Conservation (phyloP, 2,113 vertebrate species). For the Colossoma macropomum region DNA sequence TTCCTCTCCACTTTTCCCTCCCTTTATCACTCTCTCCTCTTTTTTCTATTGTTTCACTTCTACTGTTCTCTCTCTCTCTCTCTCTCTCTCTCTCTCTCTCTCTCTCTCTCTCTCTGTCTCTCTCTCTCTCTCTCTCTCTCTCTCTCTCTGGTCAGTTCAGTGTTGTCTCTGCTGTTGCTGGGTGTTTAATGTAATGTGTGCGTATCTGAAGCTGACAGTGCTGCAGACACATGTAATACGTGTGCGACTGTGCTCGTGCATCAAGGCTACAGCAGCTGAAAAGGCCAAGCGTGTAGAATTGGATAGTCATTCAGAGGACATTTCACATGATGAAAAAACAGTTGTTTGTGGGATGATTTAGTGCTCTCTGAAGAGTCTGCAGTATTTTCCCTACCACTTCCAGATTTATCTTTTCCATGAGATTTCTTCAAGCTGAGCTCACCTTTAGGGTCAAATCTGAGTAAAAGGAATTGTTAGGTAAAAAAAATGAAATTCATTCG, state of each 20-base stretch:
- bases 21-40: neutral
- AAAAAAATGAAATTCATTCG: neutral
- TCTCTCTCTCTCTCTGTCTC: neutral
- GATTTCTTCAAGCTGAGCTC: neutral
- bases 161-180: neutral
- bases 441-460: neutral
- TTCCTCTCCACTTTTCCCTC: neutral
- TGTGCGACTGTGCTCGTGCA: constrained; percentile 16
- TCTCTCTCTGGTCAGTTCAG: neutral
- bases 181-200: constrained; percentile 58
- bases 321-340: constrained; percentile 14
- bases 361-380: constrained; percentile 30
- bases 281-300: constrained; percentile 36
- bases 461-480: neutral
- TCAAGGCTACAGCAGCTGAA: constrained; percentile 33
- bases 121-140: neutral
- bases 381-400: constrained; percentile 5
- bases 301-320: constrained; percentile 25
- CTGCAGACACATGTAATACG: constrained; percentile 19
- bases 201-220: constrained; percentile 49
- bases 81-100: neutral
- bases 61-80: neutral
- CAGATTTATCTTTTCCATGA: constrained; percentile 25
- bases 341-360: constrained; percentile 40
- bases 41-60: neutral